Conservation (phyloP, 1,140 invertebrate genomes). For the Orchestia grillus region DNA sequence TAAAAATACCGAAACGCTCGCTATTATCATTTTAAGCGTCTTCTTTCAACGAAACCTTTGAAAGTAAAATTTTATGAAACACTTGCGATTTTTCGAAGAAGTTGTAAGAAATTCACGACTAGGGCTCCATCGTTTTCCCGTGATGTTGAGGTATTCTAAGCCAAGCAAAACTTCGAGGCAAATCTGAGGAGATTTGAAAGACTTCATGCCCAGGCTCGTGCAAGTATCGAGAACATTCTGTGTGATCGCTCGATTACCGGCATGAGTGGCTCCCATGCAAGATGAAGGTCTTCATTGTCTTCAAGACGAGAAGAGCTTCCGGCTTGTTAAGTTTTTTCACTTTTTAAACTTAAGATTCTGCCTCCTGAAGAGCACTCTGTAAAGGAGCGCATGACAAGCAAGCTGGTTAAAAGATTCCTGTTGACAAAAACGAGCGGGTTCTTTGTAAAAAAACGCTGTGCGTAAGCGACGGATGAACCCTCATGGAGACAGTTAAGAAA, state of each 20-base stretch:
- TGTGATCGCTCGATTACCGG: background rate
- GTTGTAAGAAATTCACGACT: background rate
- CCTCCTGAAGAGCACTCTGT: background rate
- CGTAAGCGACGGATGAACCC: background rate
- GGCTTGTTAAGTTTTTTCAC: background rate
- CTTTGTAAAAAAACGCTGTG: background rate
- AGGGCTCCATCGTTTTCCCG: background rate
- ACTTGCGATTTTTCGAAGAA: background rate
- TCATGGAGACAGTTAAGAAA: background rate
- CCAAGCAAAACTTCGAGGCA: background rate
- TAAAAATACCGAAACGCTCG: background rate
- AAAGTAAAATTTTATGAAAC: background rate
- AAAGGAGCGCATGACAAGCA: conserved; percentile 9
- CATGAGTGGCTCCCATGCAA: background rate
- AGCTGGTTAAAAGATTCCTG: conserved; percentile 9
- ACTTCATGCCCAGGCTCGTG: background rate
- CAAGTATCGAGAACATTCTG: background rate
- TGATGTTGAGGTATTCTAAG: background rate
- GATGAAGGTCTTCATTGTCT: background rate
- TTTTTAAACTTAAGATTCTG: background rate
- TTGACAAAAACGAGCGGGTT: background rate
- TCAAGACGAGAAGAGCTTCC: background rate
- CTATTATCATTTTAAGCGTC: background rate
- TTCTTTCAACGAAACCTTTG: background rate
- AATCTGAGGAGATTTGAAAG: background rate